A percentile compares a stretch with the other conserved stretches of the same genome.
phyloP scores from a whole-genome alignment of 2,888 invertebrate genomes.

The Venustoraphidia nigricollis region DNA sequence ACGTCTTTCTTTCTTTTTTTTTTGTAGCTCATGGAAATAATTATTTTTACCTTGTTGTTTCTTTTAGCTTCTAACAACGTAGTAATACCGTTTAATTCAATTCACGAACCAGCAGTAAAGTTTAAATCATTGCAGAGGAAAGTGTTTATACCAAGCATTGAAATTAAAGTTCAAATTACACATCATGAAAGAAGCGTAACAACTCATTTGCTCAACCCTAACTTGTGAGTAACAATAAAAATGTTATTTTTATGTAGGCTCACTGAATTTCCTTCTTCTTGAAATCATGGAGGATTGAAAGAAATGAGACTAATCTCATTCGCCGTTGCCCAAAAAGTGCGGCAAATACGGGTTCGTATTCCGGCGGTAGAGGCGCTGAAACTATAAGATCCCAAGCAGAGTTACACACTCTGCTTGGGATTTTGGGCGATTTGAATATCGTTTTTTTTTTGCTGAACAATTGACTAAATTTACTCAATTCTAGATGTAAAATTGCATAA shows the following conservation, averaged over 20 bases:
- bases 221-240: constrained; percentile 48
- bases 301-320: background rate
- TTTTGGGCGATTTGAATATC: no score
- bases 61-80: constrained; percentile 1
- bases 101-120: constrained; percentile 52
- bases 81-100: constrained; percentile 43
- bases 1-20: no score
- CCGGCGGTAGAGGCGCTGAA: no score
- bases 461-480: no score
- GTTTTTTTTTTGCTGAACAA: no score
- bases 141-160: constrained; percentile 67
- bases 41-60: background rate
- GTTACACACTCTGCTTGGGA: no score
- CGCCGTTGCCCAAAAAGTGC: no score
- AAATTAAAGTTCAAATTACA: constrained; percentile 59
- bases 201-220: constrained; percentile 75
- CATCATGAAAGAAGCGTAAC: constrained; percentile 70
- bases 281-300: constrained; percentile 1
- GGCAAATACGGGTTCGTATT: no score
- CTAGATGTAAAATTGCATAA: no score
- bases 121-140: constrained; percentile 60
- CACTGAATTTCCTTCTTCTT: background rate
- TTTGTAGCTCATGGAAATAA: no score
- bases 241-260: no score
- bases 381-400: no score